A percentile compares a stretch with the other conserved stretches of the same genome.
Conservation (phyloP, 2,888 invertebrate species). For the Pegoplata infirma region DNA sequence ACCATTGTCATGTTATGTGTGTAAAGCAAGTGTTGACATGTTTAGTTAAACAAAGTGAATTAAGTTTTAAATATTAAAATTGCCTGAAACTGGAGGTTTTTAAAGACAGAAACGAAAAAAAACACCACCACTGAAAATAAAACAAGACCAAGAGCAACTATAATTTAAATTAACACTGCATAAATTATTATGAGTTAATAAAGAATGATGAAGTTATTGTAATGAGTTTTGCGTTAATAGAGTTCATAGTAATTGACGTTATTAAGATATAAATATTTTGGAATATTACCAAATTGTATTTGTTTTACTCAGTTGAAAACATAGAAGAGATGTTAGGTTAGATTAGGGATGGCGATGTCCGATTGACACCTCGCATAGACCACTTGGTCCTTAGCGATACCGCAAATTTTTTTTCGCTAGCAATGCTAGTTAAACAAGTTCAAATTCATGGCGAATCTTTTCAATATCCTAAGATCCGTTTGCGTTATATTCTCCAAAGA, state of each 20-base stretch:
- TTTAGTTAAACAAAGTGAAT: slow-evolving; percentile 62
- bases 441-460: too few relatives aligned
- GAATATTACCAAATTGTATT: too few relatives aligned
- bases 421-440: too few relatives aligned
- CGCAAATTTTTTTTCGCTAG: too few relatives aligned
- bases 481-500: too few relatives aligned
- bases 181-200: slow-evolving; percentile 55
- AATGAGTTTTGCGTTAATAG: slow-evolving; percentile 31
- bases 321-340: too few relatives aligned
- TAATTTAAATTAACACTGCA: slow-evolving; percentile 62
- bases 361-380: too few relatives aligned
- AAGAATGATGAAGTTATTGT: not conserved
- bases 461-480: too few relatives aligned
- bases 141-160: slow-evolving; percentile 34
- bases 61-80: slow-evolving; percentile 48
- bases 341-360: too few relatives aligned
- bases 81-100: slow-evolving; percentile 7
- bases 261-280: slow-evolving; percentile 1
- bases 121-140: not conserved
- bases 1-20: slow-evolving; percentile 61
- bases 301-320: too few relatives aligned
- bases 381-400: too few relatives aligned
- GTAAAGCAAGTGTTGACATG: slow-evolving; percentile 64
- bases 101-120: not conserved
- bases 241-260: slow-evolving; percentile 42